Percentiles rank a stretch among this genome's conserved stretches.
Conservation (phyloP, 2,797 vertebrate species). For the Myoxocephalus aenaeus region DNA sequence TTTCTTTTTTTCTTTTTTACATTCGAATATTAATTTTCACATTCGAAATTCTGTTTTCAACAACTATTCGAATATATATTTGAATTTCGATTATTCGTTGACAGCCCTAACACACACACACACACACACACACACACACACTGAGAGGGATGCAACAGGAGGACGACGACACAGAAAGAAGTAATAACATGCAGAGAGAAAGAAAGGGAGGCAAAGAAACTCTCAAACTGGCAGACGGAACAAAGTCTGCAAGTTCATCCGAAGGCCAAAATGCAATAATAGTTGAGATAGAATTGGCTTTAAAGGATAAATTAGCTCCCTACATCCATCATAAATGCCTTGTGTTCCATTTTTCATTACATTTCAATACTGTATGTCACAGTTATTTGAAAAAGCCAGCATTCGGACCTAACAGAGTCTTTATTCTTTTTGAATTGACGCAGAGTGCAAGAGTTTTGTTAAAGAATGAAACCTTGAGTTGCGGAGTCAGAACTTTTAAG, state of each 20-base stretch:
- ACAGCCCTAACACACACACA: too few relatives aligned
- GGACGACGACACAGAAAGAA: not conserved
- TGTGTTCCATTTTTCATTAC: conserved; percentile 21
- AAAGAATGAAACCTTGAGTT: not conserved
- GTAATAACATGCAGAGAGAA: not conserved
- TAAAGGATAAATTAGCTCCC: conserved; percentile 30
- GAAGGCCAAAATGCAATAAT: conserved; percentile 36
- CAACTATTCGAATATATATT: too few relatives aligned
- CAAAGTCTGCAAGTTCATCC: conserved; percentile 48
- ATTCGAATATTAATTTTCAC: too few relatives aligned
- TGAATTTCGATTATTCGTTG: too few relatives aligned
- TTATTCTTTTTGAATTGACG: not conserved
- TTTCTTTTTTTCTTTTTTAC: too few relatives aligned
- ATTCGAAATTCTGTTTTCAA: too few relatives aligned
- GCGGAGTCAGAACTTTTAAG: not conserved
- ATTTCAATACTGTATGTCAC: not conserved
- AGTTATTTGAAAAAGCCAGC: not conserved
- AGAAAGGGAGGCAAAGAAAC: not conserved
- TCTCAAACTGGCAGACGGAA: conserved; percentile 9
- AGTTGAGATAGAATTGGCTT: conserved; percentile 43
- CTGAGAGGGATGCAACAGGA: conserved; percentile 37
- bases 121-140: conserved; percentile 35
- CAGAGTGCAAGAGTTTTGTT: not conserved
- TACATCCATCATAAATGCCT: conserved; percentile 8
- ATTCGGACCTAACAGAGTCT: not conserved